Evolutionary conservation across 2,888 invertebrate species (phyloP), one percentile per base, ranked within the genome.

Genomic region (Lydus trimaculatus): DNA sequence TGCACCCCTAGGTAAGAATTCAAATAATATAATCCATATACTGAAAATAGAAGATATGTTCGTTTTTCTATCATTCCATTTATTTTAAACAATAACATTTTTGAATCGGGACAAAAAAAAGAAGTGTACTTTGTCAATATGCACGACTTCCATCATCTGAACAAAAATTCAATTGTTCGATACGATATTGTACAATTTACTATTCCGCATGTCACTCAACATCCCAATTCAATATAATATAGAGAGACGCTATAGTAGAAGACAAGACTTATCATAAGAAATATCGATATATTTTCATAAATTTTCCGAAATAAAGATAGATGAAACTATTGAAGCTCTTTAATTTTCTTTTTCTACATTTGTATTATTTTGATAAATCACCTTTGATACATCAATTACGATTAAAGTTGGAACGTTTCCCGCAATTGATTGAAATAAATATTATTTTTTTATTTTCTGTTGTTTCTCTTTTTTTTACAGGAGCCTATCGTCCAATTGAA

Each of bases 1-100:
- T 88, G 88, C 82, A 85, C 80, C 78, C 84, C 84, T 74, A 83
- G 85, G 88, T 88, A 83, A 85, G 74, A 62, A 63, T n/a, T 64
- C 11, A 23, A 23, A 56, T 13, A 13, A 56, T 17, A 43, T 43
- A 43, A 43, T 43, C 17, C 36, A 36, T 33, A 33, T 4, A 11
- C 11, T 25, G 2, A 31, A 43, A 43, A 11, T n/a, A 25, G n/a
- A 58, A 28, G 28, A 28, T 2, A 3, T 3, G 28, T 3, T 15
- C 15, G 1, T 36, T 15, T 36, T 36, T 25, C 17, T 33, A 7
- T 33, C 11, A 7, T 11, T 33, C 1, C 9, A 5, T 33, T 7
- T 33, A 33, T 33, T 33, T 8, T 7, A 33, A 33, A 33, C 33
- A 33, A 28, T n/a, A n/a, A n/a, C n/a, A 36, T 36, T 11, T 4